phyloP scores from a whole-genome alignment of 2,797 vertebrate genomes.

The Holocentrus rufus region DNA sequence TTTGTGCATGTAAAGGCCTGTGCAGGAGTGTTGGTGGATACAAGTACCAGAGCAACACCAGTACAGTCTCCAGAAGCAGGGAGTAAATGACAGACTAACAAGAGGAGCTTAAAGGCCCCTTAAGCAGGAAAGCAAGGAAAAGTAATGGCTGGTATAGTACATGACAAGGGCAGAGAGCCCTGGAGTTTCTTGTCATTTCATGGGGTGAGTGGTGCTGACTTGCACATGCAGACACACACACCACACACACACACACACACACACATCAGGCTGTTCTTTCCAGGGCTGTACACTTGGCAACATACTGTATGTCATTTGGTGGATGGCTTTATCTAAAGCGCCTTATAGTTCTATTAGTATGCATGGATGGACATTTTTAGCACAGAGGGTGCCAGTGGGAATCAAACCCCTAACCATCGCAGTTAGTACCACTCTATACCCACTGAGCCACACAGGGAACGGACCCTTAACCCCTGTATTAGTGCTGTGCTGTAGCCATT shows the following conservation, averaged over 20 bases:
- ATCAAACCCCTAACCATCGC: not conserved
- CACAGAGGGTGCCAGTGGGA: not conserved
- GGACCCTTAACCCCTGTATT: not conserved
- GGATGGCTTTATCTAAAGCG: constrained; percentile 34
- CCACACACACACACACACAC: not conserved
- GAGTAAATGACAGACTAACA: not conserved
- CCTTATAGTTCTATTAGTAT: not conserved
- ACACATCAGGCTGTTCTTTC: not conserved
- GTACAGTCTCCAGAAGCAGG: not conserved
- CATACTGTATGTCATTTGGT: constrained; percentile 14
- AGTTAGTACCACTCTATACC: not conserved
- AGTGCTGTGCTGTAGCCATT: not conserved
- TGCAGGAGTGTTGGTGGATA: not conserved
- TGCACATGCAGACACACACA: constrained; percentile 14
- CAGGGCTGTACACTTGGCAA: constrained; percentile 8
- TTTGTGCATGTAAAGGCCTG: not conserved
- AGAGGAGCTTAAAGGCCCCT: constrained; percentile 7
- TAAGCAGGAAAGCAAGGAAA: constrained; percentile 18
- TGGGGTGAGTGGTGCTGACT: constrained; percentile 23
- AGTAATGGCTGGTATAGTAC: constrained; percentile 19
- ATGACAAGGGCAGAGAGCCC: constrained; percentile 30
- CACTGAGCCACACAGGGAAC: not conserved
- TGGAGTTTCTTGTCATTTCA: constrained; percentile 40
- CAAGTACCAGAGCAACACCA: not conserved
- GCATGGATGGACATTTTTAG: not conserved